phyloP scores from a whole-genome alignment of 2,113 vertebrate genomes.

The Panthera uncia region DNA sequence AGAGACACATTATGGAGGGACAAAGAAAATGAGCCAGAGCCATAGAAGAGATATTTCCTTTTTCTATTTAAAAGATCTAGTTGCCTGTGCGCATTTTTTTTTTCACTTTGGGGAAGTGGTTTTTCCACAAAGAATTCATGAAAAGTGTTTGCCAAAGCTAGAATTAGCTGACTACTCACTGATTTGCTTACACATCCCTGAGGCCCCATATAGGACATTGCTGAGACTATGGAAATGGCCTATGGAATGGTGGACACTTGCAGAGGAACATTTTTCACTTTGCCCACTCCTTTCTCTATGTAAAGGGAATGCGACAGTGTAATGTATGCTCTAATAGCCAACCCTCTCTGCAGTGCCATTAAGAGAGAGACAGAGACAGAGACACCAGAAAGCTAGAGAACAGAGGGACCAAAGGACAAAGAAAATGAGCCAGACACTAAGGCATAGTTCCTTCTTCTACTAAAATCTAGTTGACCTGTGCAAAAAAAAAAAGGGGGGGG shows the following conservation, averaged over 20 bases:
- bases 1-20: background rate
- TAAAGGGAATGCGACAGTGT: background rate
- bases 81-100: background rate
- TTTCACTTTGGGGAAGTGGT: constrained; percentile 38
- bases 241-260: constrained; percentile 35
- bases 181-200: constrained; percentile 33
- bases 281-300: background rate
- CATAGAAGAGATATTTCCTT: background rate
- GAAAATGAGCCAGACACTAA: background rate
- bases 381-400: background rate
- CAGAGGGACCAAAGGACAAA: background rate
- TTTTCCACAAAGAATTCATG: constrained; percentile 61
- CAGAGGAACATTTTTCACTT: background rate
- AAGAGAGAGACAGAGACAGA: background rate
- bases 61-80: background rate
- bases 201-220: constrained; percentile 22
- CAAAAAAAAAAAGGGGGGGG: background rate
- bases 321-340: background rate
- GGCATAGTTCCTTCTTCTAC: background rate
- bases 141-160: constrained; percentile 49
- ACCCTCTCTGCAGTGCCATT: background rate
- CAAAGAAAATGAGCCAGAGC: background rate
- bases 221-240: constrained; percentile 63
- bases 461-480: background rate
- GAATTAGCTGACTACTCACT: constrained; percentile 30